Base-by-base conservation (phyloP, 2,797 vertebrate genomes). In the Rhynchonycteris naso region DNA sequence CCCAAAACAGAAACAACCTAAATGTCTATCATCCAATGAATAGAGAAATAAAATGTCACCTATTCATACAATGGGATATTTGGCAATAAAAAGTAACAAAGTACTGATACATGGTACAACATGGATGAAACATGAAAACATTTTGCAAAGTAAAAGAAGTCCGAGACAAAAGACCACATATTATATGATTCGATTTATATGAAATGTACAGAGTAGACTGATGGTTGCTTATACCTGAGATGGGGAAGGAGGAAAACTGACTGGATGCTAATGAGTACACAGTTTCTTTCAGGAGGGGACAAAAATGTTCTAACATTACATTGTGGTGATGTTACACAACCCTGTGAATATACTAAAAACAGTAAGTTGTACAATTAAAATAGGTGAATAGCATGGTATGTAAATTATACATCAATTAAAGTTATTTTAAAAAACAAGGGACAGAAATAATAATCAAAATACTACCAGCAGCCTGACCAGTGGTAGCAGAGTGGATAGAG, bases 41-140 rank as follows among this genome's bases (percentile, higher is more conserved):
- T 13, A 72, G n/a, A 61, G 66, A 26, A 89, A 56, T 47, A 59
- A 80, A 69, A 24, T 24, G 52, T 35, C 24, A 35, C 63, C 68
- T 78, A 85, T 61, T 33, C n/a, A 50, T 54, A 74, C 68, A 90
- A 75, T 13, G 21, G 35, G 56, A 65, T 92, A 81, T 82, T 76
- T 94, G 69, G 14, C 80, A 96, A 35, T 76, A 76, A 82, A 88
- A 90, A 81, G n/a, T 21, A 85, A 69, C 59, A 13, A 93, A 90
- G 30, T 89, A 63, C 19, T 69, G 26, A 88, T 28, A 59, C 38
- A 61, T 43, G 13, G 43, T 61, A 80, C 19, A 75, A 21, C 28
- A 59, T 21, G 30, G 24, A 26, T 52, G 28, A 84, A 89, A 28
- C 4, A 7, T 43, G 43, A 43, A 43, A 43, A 43, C 43, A 43